phyloP scores from a whole-genome alignment of 2,113 vertebrate genomes.

The Salvelinus alpinus region DNA sequence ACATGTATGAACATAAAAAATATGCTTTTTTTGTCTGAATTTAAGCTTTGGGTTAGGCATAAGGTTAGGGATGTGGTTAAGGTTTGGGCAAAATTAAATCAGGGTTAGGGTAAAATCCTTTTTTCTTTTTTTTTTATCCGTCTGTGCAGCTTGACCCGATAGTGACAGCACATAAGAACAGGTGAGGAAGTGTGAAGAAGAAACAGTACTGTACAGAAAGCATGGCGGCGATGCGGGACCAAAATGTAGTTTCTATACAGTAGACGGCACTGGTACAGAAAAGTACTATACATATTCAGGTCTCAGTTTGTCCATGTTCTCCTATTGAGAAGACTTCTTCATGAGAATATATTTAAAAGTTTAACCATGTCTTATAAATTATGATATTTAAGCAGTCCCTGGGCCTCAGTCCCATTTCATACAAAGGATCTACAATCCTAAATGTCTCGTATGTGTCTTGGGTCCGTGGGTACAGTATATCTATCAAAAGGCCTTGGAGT shows the following conservation, averaged over 20 bases:
- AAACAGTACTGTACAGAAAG: neutral
- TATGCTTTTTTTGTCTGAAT: no score
- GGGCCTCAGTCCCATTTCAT: conserved; percentile 40
- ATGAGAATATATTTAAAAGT: conserved; percentile 23
- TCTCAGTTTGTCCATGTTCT: conserved; percentile 14
- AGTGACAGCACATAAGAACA: neutral
- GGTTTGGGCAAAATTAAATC: no score
- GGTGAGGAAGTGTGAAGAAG: neutral
- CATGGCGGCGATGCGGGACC: neutral
- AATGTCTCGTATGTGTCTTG: neutral
- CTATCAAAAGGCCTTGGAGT: neutral
- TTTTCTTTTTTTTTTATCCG: no score
- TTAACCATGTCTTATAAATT: conserved; percentile 47
- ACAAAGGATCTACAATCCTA: conserved; percentile 33
- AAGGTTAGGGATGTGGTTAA: no score
- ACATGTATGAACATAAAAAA: no score
- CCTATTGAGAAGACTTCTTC: conserved; percentile 29
- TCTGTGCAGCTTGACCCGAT: no score
- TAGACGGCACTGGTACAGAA: conserved; percentile 52
- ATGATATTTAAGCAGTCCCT: conserved; percentile 36
- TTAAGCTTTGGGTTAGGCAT: no score
- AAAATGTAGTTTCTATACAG: conserved; percentile 9
- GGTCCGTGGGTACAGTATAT: conserved; percentile 5
- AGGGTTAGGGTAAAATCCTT: no score
- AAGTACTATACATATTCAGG: conserved; percentile 42